These are phyloP conservation scores for Rhegmatorhina hoffmannsi DNA, from an alignment of 2,113 vertebrate genomes.

Conservation along the genomic window DNA sequence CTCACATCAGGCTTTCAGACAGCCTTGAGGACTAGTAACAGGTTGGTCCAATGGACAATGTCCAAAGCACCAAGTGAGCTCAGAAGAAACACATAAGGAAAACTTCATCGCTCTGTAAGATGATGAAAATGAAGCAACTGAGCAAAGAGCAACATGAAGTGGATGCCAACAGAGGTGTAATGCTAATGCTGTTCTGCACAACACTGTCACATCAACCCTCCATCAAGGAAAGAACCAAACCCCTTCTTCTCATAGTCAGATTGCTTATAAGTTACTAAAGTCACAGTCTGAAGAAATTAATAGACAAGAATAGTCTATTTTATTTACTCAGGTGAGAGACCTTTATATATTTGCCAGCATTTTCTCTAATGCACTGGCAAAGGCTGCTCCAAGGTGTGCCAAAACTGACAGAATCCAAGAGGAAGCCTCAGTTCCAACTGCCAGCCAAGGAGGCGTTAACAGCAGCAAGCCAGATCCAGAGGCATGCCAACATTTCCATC, in stretches of 20 bases:
- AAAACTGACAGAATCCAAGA: background rate
- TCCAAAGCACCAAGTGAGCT: background rate
- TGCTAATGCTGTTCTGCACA: background rate
- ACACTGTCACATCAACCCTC: background rate
- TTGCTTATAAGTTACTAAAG: background rate
- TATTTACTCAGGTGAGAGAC: background rate
- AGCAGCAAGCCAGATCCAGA: background rate
- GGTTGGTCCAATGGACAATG: background rate
- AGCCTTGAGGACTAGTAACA: background rate
- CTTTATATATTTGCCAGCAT: background rate
- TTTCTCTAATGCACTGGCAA: background rate
- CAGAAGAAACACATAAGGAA: background rate
- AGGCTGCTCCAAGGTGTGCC: background rate
- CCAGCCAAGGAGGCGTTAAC: background rate
- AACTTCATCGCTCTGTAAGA: background rate
- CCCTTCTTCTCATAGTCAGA: background rate
- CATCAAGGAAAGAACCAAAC: background rate
- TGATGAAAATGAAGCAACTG: background rate
- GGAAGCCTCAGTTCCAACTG: background rate
- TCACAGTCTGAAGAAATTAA: background rate
- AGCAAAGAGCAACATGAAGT: background rate
- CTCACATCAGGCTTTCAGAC: background rate
- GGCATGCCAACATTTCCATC: background rate
- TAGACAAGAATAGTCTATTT: background rate
- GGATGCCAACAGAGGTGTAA: fast-evolving